These are phyloP conservation scores for Climacteris rufus DNA, from an alignment of 2,113 vertebrate genomes.

Conservation along the genomic window DNA sequence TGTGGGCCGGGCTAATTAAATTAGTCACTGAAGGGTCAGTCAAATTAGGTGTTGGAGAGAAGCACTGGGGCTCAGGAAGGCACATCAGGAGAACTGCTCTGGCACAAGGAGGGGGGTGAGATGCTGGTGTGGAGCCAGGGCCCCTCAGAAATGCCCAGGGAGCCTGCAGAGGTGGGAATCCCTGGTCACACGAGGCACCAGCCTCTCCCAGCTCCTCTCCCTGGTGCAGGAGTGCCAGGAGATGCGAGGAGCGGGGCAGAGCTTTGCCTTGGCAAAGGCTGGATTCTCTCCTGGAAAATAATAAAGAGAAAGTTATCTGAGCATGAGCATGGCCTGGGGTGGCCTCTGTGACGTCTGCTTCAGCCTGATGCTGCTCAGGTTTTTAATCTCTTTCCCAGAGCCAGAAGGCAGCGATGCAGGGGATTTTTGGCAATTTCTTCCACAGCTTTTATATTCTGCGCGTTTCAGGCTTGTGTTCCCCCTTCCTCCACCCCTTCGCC, in stretches of 20 bases:
- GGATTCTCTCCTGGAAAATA: not conserved
- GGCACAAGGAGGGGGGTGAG: not conserved
- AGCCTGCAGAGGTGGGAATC: rapidly evolving
- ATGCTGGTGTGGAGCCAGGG: not conserved
- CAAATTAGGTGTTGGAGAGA: constrained; percentile 41
- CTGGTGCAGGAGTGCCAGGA: rapidly evolving
- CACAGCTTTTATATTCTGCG: constrained; percentile 21
- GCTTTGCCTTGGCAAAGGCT: not conserved
- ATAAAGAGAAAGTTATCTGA: not conserved
- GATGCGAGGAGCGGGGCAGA: not conserved
- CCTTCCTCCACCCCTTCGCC: not conserved
- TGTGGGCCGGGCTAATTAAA: constrained; percentile 74
- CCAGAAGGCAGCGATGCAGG: constrained; percentile 36
- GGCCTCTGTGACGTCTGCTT: constrained; percentile 1
- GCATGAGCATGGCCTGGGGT: not conserved
- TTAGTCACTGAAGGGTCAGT: constrained; percentile 75
- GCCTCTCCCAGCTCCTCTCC: not conserved
- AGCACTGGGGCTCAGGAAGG: not conserved
- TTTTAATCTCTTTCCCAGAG: constrained; percentile 37
- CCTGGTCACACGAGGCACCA: rapidly evolving
- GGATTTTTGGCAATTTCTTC: constrained; percentile 20
- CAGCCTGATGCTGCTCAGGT: constrained; percentile 4
- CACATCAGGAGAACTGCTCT: not conserved
- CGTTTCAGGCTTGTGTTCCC: not conserved
- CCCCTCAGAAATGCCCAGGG: not conserved